Conservation (phyloP, 2,888 invertebrate species). For the Dasypogon diadema region DNA sequence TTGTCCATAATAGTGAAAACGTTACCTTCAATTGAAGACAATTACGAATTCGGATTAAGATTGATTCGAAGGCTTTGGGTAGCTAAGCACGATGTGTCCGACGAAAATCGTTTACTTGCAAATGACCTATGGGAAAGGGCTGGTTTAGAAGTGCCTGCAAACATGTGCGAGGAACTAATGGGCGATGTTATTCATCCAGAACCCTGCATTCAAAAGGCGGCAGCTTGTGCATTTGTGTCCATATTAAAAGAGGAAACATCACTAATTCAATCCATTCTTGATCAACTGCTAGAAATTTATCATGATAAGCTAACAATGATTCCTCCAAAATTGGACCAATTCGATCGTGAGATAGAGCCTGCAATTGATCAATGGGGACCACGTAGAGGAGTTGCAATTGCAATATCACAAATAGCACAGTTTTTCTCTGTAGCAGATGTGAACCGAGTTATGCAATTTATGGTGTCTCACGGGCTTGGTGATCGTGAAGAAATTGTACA, state of each 20-base stretch:
- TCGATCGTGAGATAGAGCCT: slow-evolving; percentile 88
- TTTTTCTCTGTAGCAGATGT: slow-evolving; percentile 73
- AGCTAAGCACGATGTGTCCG: slow-evolving; percentile 82
- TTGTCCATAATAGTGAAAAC: slow-evolving; percentile 74
- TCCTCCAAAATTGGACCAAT: slow-evolving; percentile 88
- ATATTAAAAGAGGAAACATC: slow-evolving; percentile 72
- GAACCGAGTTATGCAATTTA: slow-evolving; percentile 82
- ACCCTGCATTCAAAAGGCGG: slow-evolving; percentile 84
- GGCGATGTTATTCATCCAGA: slow-evolving; percentile 83
- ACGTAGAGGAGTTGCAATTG: slow-evolving; percentile 88
- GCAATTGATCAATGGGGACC: slow-evolving; percentile 93
- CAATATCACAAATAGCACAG: slow-evolving; percentile 83
- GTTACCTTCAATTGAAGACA: slow-evolving; percentile 74
- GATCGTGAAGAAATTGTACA: slow-evolving; percentile 87
- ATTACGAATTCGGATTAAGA: slow-evolving; percentile 72
- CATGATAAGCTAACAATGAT: slow-evolving; percentile 83
- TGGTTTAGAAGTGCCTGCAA: slow-evolving; percentile 70
- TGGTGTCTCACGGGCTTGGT: slow-evolving; percentile 86
- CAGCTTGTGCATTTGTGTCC: slow-evolving; percentile 82
- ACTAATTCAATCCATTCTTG: slow-evolving; percentile 72
- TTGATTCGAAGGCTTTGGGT: slow-evolving; percentile 84
- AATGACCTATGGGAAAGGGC: slow-evolving; percentile 74
- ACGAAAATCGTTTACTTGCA: slow-evolving; percentile 78
- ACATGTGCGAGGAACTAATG: slow-evolving; percentile 70
- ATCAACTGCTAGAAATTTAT: slow-evolving; percentile 79